Percentiles rank a stretch among this genome's conserved stretches.
Conservation (phyloP, 92 coral and sea anemone species). For the Palythoa grandis region DNA sequence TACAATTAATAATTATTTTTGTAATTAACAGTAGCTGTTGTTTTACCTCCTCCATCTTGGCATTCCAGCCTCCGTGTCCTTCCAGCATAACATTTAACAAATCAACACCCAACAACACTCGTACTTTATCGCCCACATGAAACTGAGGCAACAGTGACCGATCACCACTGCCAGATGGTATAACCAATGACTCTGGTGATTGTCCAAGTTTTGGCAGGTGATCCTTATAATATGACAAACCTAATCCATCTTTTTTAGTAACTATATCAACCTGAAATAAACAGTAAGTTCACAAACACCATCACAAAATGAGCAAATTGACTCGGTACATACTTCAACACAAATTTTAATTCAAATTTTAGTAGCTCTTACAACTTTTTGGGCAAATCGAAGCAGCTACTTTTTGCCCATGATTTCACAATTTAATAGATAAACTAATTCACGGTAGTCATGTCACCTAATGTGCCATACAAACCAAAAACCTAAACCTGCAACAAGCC, state of each 20-base stretch:
- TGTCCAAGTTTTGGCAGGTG: constrained; percentile 80
- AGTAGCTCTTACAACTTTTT: no score
- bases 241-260: constrained; percentile 52
- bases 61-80: constrained; percentile 85
- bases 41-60: constrained; percentile 78
- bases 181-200: constrained; percentile 58
- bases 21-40: neutral
- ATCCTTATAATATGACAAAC: constrained; percentile 69
- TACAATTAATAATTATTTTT: no score
- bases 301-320: neutral
- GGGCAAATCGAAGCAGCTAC: no score
- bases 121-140: constrained; percentile 60
- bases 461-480: no score
- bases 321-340: neutral
- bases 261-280: constrained; percentile 69
- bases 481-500: no score
- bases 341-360: no score
- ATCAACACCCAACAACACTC: constrained; percentile 40
- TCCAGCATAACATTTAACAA: constrained; percentile 65
- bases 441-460: no score
- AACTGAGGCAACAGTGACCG: constrained; percentile 5
- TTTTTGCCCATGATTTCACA: no score
- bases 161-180: constrained; percentile 19
- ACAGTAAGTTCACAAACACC: neutral
- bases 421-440: no score